phyloP scores from a whole-genome alignment of 2,888 invertebrate species.

The Drosophila anomelani region DNA sequence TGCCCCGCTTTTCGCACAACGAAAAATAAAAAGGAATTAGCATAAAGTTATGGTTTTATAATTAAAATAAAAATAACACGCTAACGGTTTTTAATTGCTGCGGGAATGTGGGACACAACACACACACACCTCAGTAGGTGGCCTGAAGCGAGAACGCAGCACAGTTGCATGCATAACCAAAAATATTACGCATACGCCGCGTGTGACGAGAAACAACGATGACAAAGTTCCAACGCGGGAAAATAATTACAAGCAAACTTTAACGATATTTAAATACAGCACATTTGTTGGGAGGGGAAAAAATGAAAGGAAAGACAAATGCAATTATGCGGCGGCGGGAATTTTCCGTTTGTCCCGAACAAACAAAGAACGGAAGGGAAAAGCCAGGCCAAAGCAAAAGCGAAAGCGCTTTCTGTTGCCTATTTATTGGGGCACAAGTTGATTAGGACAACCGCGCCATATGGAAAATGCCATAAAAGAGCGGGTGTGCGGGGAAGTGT shows the following conservation, averaged over 20 bases:
- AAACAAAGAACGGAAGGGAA: constrained; percentile 41
- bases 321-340: constrained; percentile 52
- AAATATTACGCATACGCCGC: constrained; percentile 65
- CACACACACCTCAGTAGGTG: constrained; percentile 33
- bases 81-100: constrained; percentile 54
- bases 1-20: neutral
- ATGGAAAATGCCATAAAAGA: constrained; percentile 45
- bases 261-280: constrained; percentile 64
- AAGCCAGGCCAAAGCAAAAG: constrained; percentile 11
- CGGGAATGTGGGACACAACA: constrained; percentile 52
- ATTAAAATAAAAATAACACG: constrained; percentile 63
- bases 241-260: constrained; percentile 61
- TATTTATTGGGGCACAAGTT: constrained; percentile 54
- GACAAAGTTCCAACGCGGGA: constrained; percentile 45
- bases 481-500: neutral
- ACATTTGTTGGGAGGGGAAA: neutral
- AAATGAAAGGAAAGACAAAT: constrained; percentile 53
- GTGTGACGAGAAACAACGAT: constrained; percentile 47
- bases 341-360: constrained; percentile 21
- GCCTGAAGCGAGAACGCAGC: constrained; percentile 11
- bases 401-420: constrained; percentile 48
- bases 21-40: constrained; percentile 45
- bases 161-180: constrained; percentile 57
- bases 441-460: constrained; percentile 36
- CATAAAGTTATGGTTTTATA: constrained; percentile 59